Base-by-base conservation (phyloP, 2,113 vertebrate genomes). In the Nematolebias whitei region DNA sequence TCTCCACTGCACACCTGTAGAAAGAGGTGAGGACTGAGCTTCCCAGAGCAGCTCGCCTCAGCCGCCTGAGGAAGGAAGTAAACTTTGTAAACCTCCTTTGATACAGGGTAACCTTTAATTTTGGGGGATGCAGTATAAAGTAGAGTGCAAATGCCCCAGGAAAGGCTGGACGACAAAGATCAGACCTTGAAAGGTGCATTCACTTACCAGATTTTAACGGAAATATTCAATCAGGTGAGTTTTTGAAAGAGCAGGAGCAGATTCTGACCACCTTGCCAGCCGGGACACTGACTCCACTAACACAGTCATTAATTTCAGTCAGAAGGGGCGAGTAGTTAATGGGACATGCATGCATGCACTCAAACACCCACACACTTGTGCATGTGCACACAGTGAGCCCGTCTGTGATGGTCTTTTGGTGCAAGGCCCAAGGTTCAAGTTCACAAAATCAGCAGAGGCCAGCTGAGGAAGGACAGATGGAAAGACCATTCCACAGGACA, bases 371-470 rank as follows among this genome's bases (percentile, higher is more conserved):
- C 72, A 55, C 43, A 29, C 68, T 61, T 54, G 58, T 54, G 51
- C 41, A 44, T 63, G 49, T 51, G 39, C 61, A 26, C 61, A 26
- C 63, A 79, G 59, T 66, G 68, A 58, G 50, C 26, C 48, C 41
- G 65, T 51, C 54, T 76, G 39, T 61, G 32, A 65, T n/a, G 63
- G 77, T 66, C 53, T 81, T 44, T 59, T 52, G 75, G 13, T 22
- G 8, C 4, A 38, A 75, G 9, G 58, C 52, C 64, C 74, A 53
- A 45, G 73, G 80, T 79, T 86, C 81, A 88, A 84, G 87, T 89
- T 89, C 83, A 83, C 19, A 32, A 85, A 86, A 83, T 72, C 59
- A 53, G 71, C 62, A 48, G 66, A 67, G 59, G 71, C 55, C 62
- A 39, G 72, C 71, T 62, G 77, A 62, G 50, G 69, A 69, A 63